A percentile compares a stretch with the other conserved stretches of the same genome.
phyloP scores from a whole-genome alignment of 2,888 invertebrate genomes.

The Neria commutata region DNA sequence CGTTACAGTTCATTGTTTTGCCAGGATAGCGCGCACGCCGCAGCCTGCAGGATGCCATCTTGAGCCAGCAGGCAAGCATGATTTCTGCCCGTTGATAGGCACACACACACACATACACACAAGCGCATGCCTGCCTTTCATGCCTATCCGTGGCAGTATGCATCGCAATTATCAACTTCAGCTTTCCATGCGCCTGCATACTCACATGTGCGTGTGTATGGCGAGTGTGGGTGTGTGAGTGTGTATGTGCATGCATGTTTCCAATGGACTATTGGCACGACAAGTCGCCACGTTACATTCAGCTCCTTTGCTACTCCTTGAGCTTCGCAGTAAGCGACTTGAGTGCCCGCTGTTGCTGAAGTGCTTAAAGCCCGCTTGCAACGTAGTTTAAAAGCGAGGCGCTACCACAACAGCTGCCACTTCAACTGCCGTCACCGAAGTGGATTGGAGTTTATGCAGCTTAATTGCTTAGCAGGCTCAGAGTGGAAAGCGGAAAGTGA shows the following conservation, averaged over 20 bases:
- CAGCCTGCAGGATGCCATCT: background rate
- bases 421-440: conserved; percentile 27
- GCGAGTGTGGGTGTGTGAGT: background rate
- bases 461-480: conserved; percentile 51
- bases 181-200: background rate
- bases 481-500: too few species aligned
- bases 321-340: conserved; percentile 18
- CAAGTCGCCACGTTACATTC: background rate
- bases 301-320: too few species aligned
- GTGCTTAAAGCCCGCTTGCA: conserved; percentile 12
- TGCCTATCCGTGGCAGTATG: background rate
- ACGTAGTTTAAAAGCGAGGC: background rate
- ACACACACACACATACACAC: background rate
- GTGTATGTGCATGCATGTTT: background rate
- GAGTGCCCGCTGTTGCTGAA: conserved; percentile 18
- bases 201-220: background rate
- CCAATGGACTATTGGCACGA: background rate
- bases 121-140: background rate
- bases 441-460: conserved; percentile 52
- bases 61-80: background rate
- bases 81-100: conserved; percentile 6
- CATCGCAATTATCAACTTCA: background rate
- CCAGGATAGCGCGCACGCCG: background rate
- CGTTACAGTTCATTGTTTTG: background rate
- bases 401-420: background rate